These are phyloP conservation scores for Lepus europaeus DNA, from an alignment of 2,113 vertebrate genomes.

Conservation along the genomic window DNA sequence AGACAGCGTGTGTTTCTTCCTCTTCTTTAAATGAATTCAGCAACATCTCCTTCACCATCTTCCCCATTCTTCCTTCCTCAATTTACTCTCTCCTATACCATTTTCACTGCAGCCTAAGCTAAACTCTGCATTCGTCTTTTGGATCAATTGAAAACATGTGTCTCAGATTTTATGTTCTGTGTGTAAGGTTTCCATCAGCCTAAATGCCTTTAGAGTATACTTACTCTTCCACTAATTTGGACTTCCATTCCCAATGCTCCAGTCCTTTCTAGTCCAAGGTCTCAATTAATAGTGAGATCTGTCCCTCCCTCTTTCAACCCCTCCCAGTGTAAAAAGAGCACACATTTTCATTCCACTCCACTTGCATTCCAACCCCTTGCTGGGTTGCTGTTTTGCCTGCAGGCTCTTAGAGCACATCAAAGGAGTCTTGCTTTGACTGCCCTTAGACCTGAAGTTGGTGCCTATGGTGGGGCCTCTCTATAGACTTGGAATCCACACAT, in stretches of 20 bases:
- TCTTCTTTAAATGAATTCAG: slow-evolving; percentile 16
- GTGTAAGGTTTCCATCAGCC: neutral
- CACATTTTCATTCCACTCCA: neutral
- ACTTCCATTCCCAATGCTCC: neutral
- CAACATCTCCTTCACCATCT: neutral
- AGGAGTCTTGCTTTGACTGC: slow-evolving; percentile 45
- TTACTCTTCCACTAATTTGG: neutral
- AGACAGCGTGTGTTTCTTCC: neutral
- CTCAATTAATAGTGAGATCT: neutral
- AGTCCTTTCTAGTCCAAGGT: neutral
- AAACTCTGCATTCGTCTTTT: neutral
- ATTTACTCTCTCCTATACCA: neutral
- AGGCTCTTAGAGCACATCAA: slow-evolving; percentile 48
- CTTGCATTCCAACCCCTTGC: slow-evolving; percentile 19
- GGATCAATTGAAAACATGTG: neutral
- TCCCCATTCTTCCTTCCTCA: neutral
- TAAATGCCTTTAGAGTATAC: neutral
- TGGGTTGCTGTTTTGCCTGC: slow-evolving; percentile 41
- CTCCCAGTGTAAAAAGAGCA: neutral
- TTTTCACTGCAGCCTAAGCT: neutral
- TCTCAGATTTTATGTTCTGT: neutral
- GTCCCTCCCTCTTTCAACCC: neutral
- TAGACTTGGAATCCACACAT: neutral
- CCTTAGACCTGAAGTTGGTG: neutral
- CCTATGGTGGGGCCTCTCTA: neutral